These are phyloP conservation scores for Hestina assimilis DNA, from an alignment of 1,140 invertebrate genomes.

Conservation along the genomic window DNA sequence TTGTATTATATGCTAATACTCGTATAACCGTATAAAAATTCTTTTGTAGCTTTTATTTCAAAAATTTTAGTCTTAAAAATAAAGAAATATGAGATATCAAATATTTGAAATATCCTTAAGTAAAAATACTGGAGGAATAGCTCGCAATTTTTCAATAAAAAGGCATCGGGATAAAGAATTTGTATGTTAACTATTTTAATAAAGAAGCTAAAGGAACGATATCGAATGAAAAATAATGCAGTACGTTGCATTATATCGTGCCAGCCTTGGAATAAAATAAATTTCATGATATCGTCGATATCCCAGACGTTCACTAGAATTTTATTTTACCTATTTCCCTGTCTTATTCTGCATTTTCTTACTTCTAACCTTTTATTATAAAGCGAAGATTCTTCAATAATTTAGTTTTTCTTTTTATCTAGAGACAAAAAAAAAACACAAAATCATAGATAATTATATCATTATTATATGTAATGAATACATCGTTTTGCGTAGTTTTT, in stretches of 20 bases:
- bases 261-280: slow-evolving; percentile 26
- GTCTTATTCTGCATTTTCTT: slow-evolving; percentile 15
- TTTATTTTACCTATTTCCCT: slow-evolving; percentile 16
- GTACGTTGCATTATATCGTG: slow-evolving; percentile 17
- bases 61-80: too few species aligned
- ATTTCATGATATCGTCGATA: slow-evolving; percentile 29
- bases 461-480: too few species aligned
- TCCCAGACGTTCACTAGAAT: slow-evolving; percentile 20
- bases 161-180: background rate
- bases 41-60: too few species aligned
- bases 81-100: too few species aligned
- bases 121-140: too few species aligned
- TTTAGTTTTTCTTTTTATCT: too few species aligned
- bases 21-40: too few species aligned
- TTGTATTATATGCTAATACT: too few species aligned
- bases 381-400: background rate
- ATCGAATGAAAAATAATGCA: slow-evolving; percentile 28
- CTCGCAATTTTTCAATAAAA: background rate
- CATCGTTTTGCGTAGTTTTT: too few species aligned
- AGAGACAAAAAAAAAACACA: too few species aligned
- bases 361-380: background rate
- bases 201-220: slow-evolving; percentile 17
- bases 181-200: slow-evolving; percentile 22
- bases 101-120: too few species aligned
- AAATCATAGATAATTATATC: too few species aligned